Evolutionary conservation across 2,797 vertebrate genomes (phyloP), one percentile per base, ranked within the genome.

Genomic region (Antennarius maculatus): DNA sequence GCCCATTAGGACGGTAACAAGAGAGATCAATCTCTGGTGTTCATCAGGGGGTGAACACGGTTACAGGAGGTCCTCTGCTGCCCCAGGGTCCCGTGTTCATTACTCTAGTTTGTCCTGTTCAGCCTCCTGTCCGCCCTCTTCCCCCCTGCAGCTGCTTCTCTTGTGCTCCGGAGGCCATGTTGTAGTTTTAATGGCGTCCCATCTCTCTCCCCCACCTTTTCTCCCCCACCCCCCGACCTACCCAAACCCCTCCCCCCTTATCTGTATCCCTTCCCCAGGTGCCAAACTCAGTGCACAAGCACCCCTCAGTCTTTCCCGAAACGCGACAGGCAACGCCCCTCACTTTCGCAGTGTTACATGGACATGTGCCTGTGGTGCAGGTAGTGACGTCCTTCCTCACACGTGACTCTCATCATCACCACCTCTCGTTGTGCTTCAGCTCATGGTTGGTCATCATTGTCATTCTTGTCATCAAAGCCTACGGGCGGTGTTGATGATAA

Each of bases 311-410:
- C 92, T 98, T 97, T 91, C 96, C 96, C 4, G 98, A 99, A 95
- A 97, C 96, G 65, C 95, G 97, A 90, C 98, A 99, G 94, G 97
- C 95, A 94, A 99, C 98, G 84, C 95, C 98, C 85, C 95, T 99
- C 94, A 99, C 97, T 86, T 99, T 99, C 88, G 97, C 98, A 85
- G 96, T 99, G 92, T 96, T 99, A 82, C 97, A 98, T 84, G 97
- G 97, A 94, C 97, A 99, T 93, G 96, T 99, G 92, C 97, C 98
- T 84, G 97, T 99, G 93, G 96, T 98, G 92, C 98, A 99, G 97
- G 98, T 99, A 98, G 91, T 90, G 84, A 90, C 66, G 47, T 74
- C 79, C 62, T 81, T 34, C 65, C 76, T 86, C 83, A 85, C 74
- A 83, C 85, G 72, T 90, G 66, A 72, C 54, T 83, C 66, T 84